Conservation (phyloP, 1,140 invertebrate species). For the Anoplophora glabripennis region DNA sequence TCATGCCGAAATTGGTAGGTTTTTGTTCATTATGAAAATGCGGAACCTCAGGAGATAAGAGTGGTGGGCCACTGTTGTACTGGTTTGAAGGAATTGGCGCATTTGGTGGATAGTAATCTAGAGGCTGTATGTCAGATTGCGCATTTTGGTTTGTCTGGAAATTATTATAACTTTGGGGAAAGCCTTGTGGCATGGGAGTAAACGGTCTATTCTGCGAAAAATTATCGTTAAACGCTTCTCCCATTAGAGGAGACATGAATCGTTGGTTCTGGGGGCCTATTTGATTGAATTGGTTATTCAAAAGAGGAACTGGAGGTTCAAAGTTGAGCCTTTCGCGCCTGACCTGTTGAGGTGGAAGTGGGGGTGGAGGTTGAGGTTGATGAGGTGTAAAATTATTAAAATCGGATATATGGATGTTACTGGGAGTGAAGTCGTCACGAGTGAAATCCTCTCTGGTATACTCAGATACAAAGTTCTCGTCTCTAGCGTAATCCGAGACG, state of each 20-base stretch:
- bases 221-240: neutral
- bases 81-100: neutral
- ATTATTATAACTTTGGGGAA: no score
- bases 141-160: no score
- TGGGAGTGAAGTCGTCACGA: neutral
- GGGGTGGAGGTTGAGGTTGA: neutral
- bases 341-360: neutral
- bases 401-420: neutral
- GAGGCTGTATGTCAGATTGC: neutral
- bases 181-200: no score
- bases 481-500: conserved; percentile 12
- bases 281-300: neutral
- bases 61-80: conserved; percentile 1
- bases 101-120: conserved; percentile 6
- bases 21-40: conserved; percentile 7
- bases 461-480: conserved; percentile 11
- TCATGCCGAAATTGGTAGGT: neutral
- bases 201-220: no score
- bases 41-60: conserved; percentile 5
- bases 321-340: conserved; percentile 7
- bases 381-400: conserved; percentile 3
- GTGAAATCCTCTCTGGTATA: conserved; percentile 8
- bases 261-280: neutral
- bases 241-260: conserved; percentile 4
- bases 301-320: neutral